Percentiles rank a stretch among this genome's conserved stretches.
These are phyloP conservation scores for Phylloscopus trochilus DNA, from an alignment of 2,113 vertebrate genomes.

Conservation along the genomic window DNA sequence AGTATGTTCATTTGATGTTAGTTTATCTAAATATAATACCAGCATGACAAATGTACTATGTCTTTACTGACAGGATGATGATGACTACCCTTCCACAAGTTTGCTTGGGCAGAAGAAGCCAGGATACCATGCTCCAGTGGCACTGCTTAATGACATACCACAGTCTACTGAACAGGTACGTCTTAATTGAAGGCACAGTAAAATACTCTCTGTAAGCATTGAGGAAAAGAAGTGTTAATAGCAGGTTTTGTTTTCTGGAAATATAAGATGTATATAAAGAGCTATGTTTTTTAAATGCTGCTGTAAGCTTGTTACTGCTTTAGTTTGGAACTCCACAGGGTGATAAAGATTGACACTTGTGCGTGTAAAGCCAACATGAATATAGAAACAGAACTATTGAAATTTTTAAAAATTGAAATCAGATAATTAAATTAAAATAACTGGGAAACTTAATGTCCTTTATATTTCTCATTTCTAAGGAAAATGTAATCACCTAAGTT, in stretches of 20 bases:
- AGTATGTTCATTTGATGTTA: neutral
- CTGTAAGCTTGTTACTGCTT: neutral
- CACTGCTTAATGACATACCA: constrained; percentile 95
- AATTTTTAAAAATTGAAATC: neutral
- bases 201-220: neutral
- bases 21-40: neutral
- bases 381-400: neutral
- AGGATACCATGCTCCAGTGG: constrained; percentile 95
- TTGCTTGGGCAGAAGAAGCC: constrained; percentile 96
- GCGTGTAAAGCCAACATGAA: neutral
- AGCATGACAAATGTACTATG: neutral
- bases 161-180: constrained; percentile 93
- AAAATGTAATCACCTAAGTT: neutral
- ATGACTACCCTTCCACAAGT: constrained; percentile 92
- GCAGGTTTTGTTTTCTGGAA: neutral
- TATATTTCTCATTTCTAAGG: rapidly evolving
- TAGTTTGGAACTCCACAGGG: neutral
- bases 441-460: neutral
- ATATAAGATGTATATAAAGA: neutral
- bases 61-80: constrained; percentile 84
- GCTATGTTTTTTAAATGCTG: neutral
- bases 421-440: neutral
- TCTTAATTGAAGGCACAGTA: neutral
- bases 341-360: neutral
- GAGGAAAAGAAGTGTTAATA: neutral